Evolutionary conservation across 2,888 invertebrate genomes (phyloP), one percentile per base, ranked within the genome.

Genomic region (Drosophila anomalipes): DNA sequence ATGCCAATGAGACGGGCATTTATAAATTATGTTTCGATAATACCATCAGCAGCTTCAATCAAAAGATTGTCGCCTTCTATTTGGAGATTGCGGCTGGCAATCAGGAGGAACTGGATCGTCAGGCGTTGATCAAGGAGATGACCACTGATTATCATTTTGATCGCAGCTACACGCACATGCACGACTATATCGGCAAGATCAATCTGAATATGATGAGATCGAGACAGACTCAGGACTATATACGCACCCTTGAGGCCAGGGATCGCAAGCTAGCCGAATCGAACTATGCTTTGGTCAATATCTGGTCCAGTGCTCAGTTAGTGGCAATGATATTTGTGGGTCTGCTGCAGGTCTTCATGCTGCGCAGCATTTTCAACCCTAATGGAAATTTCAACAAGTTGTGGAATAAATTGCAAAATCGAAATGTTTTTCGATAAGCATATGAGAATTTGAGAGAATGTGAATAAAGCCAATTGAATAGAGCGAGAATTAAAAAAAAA

Each of bases 21-120:
- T 97, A 96, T 91, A 95, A 95, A 81, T 95, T 98, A 82, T 98
- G 98, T 90, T 97, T 98, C 84, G 98, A 98, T 92, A 98, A 98
- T 92, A 96, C 95, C 0, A 97, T 96, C 91, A 97, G 97, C 91
- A 93, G 95, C 0, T 97, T 97, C 86, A 96, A 97, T 77, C 94
- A 95, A 28, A 98, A 98, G 92, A 96, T 97, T 1, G 96, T 98
- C 0, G 97, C 96, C 91, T 97, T 98, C 91, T 97, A 97, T 89
- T 90, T 98, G 22, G 94, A 95, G 76, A 94, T 97, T 2, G 95
- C 95, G 16, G 93, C 94, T 32, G 95, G 95, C 47, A 94, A 94
- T 1, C 94, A 94, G 0, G 94, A 94, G 26, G 95, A 94, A 68
- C 92, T 94, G 6, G 94, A 95, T 14, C 84, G 90, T 33, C 91